These are phyloP conservation scores for Cephus pygmeus DNA, from an alignment of 2,888 invertebrate genomes.

Conservation along the genomic window DNA sequence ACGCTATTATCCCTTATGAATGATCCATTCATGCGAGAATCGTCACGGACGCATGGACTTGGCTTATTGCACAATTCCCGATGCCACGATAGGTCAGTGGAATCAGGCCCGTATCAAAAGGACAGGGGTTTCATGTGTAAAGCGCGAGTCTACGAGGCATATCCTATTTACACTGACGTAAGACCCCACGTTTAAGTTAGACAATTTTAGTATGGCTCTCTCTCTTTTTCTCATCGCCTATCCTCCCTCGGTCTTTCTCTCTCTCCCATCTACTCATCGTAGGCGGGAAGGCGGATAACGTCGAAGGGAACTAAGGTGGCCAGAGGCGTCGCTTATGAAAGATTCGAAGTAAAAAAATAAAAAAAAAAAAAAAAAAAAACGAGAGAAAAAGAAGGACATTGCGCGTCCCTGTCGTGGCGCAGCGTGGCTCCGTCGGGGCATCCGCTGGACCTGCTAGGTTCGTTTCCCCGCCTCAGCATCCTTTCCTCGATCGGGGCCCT, in stretches of 20 bases:
- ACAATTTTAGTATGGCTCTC: too few species aligned
- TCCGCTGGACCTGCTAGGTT: constrained; percentile 66
- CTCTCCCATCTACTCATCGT: too few species aligned
- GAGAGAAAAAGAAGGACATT: constrained; percentile 37
- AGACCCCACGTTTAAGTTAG: too few species aligned
- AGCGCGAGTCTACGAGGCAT: too few species aligned
- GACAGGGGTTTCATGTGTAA: too few species aligned
- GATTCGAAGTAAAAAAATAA: constrained; percentile 29
- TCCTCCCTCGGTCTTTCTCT: too few species aligned
- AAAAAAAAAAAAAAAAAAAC: not conserved
- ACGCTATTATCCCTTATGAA: constrained; percentile 48
- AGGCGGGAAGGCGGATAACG: too few species aligned
- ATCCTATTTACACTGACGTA: too few species aligned
- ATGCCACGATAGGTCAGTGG: too few species aligned
- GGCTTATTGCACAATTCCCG: too few species aligned
- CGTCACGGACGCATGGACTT: constrained; percentile 20
- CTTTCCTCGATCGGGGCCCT: constrained; percentile 5
- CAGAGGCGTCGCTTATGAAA: constrained; percentile 53
- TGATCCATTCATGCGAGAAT: constrained; percentile 47
- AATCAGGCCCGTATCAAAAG: too few species aligned
- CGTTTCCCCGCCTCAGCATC: constrained; percentile 45
- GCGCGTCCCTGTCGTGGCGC: constrained; percentile 62
- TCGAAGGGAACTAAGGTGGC: constrained; percentile 23
- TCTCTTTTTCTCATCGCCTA: too few species aligned
- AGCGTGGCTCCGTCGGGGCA: constrained; percentile 61